Percentiles rank a stretch among this genome's conserved stretches.
phyloP scores from a whole-genome alignment of 2,888 invertebrate species.

The Thera britannica region DNA sequence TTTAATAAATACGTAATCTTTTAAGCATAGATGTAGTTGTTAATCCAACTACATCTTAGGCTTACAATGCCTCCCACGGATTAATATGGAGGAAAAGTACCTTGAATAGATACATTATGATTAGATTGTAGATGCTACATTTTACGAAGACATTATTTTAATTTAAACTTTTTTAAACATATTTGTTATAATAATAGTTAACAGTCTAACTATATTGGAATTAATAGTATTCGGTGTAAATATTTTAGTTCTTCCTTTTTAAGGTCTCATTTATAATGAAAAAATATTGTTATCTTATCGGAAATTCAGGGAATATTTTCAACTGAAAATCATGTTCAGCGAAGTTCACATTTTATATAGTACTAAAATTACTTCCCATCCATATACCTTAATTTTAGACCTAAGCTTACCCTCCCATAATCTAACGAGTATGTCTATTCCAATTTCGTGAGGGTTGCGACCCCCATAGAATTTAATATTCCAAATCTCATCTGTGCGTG shows the following conservation, averaged over 20 bases:
- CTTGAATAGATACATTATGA: too few relatives aligned
- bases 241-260: not conserved
- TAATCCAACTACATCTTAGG: too few relatives aligned
- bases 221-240: not conserved
- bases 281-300: not conserved
- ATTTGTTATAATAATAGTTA: not conserved
- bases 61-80: too few relatives aligned
- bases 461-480: conserved; percentile 57
- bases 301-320: not conserved
- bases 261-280: too few relatives aligned
- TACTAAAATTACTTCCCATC: conserved; percentile 26
- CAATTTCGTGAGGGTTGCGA: conserved; percentile 26
- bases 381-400: conserved; percentile 26
- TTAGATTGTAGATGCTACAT: too few relatives aligned
- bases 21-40: too few relatives aligned
- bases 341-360: conserved; percentile 6
- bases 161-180: not conserved
- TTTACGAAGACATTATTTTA: too few relatives aligned
- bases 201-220: not conserved
- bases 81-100: too few relatives aligned
- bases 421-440: conserved; percentile 19
- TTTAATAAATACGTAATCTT: too few relatives aligned
- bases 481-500: conserved; percentile 64
- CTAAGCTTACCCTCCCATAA: conserved; percentile 17
- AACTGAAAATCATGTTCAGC: conserved; percentile 2